These are phyloP conservation scores for Anseranas semipalmata DNA, from an alignment of 2,113 vertebrate species.

Conservation along the genomic window DNA sequence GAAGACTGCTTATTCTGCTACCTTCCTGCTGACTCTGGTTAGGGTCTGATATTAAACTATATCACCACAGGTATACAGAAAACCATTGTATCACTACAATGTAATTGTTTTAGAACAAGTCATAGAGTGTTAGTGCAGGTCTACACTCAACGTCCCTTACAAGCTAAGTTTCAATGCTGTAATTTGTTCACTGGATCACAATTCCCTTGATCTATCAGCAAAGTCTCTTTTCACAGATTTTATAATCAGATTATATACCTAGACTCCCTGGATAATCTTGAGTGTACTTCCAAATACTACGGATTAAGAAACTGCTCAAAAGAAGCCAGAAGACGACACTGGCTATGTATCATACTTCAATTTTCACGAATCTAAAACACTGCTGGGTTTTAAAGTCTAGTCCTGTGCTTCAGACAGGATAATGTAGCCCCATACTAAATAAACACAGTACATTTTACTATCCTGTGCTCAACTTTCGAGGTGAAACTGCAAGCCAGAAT, in stretches of 20 bases:
- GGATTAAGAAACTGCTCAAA: neutral
- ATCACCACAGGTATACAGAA: neutral
- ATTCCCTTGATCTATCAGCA: neutral
- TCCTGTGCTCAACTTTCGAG: neutral
- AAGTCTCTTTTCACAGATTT: neutral
- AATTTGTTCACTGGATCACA: neutral
- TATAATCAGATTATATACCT: neutral
- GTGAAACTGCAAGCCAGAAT: neutral
- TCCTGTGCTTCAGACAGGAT: neutral
- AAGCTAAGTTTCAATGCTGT: neutral
- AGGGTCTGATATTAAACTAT: neutral
- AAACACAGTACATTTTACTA: neutral
- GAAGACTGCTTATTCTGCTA: neutral
- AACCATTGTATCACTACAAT: accelerated
- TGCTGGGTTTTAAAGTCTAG: neutral
- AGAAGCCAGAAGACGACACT: neutral
- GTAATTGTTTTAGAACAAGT: neutral
- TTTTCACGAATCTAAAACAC: neutral
- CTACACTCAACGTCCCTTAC: neutral
- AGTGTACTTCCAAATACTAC: neutral
- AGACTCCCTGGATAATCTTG: neutral
- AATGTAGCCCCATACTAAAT: neutral
- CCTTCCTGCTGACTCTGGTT: neutral
- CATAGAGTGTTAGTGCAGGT: neutral
- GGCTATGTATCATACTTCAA: neutral